Evolutionary conservation across 2,113 vertebrate genomes (phyloP).

Genomic region (Riparia riparia): DNA sequence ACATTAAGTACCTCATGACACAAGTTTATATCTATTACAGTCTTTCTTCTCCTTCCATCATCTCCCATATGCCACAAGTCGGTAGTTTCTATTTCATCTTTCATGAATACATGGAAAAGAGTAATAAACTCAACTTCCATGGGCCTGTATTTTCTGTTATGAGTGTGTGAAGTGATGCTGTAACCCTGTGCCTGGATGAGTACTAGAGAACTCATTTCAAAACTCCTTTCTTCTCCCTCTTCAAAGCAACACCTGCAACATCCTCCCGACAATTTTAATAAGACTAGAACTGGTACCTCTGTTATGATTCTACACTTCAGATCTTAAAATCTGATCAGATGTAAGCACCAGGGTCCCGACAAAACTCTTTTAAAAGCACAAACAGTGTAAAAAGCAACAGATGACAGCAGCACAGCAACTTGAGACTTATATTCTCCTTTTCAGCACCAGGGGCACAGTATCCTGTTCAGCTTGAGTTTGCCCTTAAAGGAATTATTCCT

Average conservation of each 20-base stretch:
- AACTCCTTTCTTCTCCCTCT: not conserved
- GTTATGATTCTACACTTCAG: not conserved
- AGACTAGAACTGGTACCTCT: not conserved
- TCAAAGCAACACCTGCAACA: not conserved
- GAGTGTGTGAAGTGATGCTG: not conserved
- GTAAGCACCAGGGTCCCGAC: not conserved
- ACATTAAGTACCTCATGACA: not conserved
- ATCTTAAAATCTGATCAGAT: not conserved
- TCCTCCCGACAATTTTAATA: not conserved
- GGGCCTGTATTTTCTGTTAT: not conserved
- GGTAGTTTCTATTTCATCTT: not conserved
- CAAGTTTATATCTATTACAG: accelerated
- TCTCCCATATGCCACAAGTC: not conserved
- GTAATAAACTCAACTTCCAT: not conserved
- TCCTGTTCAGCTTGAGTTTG: not conserved
- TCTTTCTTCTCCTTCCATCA: not conserved
- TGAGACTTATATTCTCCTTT: not conserved
- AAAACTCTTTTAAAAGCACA: not conserved
- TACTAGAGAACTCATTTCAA: not conserved
- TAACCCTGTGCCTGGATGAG: not conserved
- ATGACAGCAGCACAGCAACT: not conserved
- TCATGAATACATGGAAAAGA: not conserved
- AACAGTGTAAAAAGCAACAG: not conserved
- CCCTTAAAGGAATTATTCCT: not conserved
- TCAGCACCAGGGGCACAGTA: not conserved